These are phyloP conservation scores for Horisme vitalbata DNA, from an alignment of 2,888 invertebrate genomes.

Conservation along the genomic window DNA sequence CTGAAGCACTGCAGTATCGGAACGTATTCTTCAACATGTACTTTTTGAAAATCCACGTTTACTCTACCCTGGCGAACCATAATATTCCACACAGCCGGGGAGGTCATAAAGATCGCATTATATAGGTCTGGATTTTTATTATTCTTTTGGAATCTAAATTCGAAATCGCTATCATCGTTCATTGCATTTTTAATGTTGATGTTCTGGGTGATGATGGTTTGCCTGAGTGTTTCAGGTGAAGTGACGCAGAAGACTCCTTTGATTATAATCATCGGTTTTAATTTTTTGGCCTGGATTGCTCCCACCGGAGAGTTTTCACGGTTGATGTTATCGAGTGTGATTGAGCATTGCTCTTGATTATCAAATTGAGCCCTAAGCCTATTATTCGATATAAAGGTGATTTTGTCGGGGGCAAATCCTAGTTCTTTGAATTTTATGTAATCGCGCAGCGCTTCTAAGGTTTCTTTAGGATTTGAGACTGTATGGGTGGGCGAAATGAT, in stretches of 20 bases:
- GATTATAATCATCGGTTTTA: slow-evolving; percentile 18
- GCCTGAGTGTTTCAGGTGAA: not conserved
- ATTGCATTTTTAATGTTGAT: not conserved
- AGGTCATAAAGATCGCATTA: slow-evolving; percentile 13
- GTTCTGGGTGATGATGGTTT: not conserved
- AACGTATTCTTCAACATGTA: slow-evolving; percentile 14
- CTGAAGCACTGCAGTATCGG: slow-evolving; percentile 27
- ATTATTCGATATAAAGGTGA: slow-evolving; percentile 3
- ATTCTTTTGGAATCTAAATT: not conserved
- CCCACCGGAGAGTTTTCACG: slow-evolving; percentile 7
- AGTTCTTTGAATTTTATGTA: not conserved
- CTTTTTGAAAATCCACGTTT: slow-evolving; percentile 21
- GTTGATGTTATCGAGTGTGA: not conserved
- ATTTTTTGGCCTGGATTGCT: not conserved
- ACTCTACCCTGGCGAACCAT: not conserved
- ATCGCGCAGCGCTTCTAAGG: not conserved
- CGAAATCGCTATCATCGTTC: not conserved
- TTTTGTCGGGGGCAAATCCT: not conserved
- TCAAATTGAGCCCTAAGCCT: slow-evolving; percentile 16
- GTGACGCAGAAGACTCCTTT: slow-evolving; percentile 15
- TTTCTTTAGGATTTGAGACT: no score
- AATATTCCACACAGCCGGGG: slow-evolving; percentile 11
- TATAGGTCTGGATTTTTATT: slow-evolving; percentile 9
- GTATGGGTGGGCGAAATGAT: no score
- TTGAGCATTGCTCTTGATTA: not conserved